These are phyloP conservation scores for Nansenia antarctica DNA, from an alignment of 2,113 vertebrate species.

Conservation along the genomic window DNA sequence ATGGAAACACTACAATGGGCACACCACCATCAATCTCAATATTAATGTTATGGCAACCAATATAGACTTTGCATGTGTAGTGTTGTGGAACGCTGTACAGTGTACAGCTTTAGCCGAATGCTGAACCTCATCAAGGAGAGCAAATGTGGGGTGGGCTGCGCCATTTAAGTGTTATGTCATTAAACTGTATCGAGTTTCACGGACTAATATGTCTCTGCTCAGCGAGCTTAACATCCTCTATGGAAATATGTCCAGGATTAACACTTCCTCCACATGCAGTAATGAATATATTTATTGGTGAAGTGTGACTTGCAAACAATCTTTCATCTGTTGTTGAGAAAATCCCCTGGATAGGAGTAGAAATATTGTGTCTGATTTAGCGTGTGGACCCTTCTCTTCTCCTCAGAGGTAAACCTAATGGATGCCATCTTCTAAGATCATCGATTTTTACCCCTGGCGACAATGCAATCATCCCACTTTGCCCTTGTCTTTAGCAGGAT, in stretches of 20 bases:
- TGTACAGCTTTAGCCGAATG: constrained; percentile 16
- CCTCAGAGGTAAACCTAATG: too few species aligned
- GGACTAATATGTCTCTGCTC: constrained; percentile 40
- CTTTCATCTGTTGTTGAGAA: constrained; percentile 20
- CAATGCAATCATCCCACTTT: too few species aligned
- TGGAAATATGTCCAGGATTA: constrained; percentile 50
- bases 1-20: constrained; percentile 13
- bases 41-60: neutral
- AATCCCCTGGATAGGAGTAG: constrained; percentile 3
- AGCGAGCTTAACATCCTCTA: constrained; percentile 36
- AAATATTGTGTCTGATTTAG: too few species aligned
- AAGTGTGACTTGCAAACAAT: constrained; percentile 28
- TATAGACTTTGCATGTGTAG: constrained; percentile 26
- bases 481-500: too few species aligned
- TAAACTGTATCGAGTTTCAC: constrained; percentile 39
- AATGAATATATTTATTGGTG: constrained; percentile 35
- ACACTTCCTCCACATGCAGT: constrained; percentile 19
- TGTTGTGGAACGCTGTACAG: constrained; percentile 34
- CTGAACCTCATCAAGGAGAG: constrained; percentile 18
- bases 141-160: constrained; percentile 15
- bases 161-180: constrained; percentile 38
- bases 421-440: too few species aligned
- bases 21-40: constrained; percentile 28
- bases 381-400: too few species aligned
- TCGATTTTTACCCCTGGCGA: too few species aligned